Evolutionary conservation across 2,888 invertebrate species (phyloP), one percentile per base, ranked within the genome.

Genomic region (Desoria tigrina): DNA sequence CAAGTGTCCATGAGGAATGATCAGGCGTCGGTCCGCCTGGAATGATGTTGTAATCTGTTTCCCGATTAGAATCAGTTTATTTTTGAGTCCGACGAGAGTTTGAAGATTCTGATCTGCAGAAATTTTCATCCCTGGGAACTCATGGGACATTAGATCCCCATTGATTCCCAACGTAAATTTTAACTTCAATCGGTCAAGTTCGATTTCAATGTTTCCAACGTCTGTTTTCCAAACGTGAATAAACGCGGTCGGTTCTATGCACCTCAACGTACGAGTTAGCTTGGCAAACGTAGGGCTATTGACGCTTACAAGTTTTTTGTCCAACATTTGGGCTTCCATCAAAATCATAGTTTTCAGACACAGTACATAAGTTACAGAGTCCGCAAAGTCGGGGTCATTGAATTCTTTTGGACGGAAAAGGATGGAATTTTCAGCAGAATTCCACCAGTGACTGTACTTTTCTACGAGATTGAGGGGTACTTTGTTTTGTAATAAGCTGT

Each of bases 371-470:
- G 9, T 16, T 32, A n/a, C 18, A 11, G 28, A 14, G 6, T 55
- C 26, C 4, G n/a, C 7, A n/a, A 55, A 55, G 6, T n/a, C n/a
- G 9, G 27, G 28, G 11, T 24, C 32, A 7, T 32, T 3, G 18
- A 55, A 32, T 3, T 26, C 6, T 32, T 32, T 55, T 2, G n/a
- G 4, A 18, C 55, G n/a, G 18, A 55, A 55, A 32, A 32, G 6
- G 7, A 55, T 32, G 16, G 9, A 9, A 7, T 55, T 55, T 32
- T 27, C 23, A 2, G 42, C 9, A 1, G 18, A 26, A 45, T 63
- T 54, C 63, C 61, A 49, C 69, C 69, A 69, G 26, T 69, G 69
- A 57, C 50, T 58, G 24, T 57, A 66, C 6, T 70, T 62, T 18
- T 67, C 32, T 1, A 61, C 32, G 21, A 70, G 54, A 0, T 26